phyloP scores from a whole-genome alignment of 2,888 invertebrate species.

The Heliconius ethilla region DNA sequence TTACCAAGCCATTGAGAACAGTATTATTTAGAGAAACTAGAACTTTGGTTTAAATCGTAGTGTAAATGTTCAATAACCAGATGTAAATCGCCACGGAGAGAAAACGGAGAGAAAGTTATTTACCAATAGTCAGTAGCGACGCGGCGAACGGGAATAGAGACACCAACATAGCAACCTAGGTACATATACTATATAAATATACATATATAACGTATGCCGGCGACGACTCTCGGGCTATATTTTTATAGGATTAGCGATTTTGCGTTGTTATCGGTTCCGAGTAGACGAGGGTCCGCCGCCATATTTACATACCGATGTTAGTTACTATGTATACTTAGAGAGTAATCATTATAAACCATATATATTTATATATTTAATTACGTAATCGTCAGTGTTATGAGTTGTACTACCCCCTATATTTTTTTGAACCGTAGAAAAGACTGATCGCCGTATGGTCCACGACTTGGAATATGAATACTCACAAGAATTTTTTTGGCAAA shows the following conservation, averaged over 20 bases:
- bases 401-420: slow-evolving; percentile 60
- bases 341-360: slow-evolving; percentile 64
- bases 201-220: slow-evolving; percentile 57
- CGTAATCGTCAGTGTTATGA: slow-evolving; percentile 61
- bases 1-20: slow-evolving; percentile 82
- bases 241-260: slow-evolving; percentile 71
- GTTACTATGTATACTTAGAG: slow-evolving; percentile 67
- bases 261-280: slow-evolving; percentile 72
- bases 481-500: slow-evolving; percentile 63
- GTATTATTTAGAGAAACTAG: slow-evolving; percentile 81
- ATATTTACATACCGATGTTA: slow-evolving; percentile 81
- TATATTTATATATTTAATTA: slow-evolving; percentile 57
- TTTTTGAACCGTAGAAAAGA: slow-evolving; percentile 77
- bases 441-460: slow-evolving; percentile 72
- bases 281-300: slow-evolving; percentile 37
- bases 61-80: slow-evolving; percentile 73
- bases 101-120: slow-evolving; percentile 64
- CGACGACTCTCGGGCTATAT: slow-evolving; percentile 61
- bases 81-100: slow-evolving; percentile 56
- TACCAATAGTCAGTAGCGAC: slow-evolving; percentile 73
- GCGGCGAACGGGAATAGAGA: slow-evolving; percentile 75
- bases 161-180: slow-evolving; percentile 80
- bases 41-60: slow-evolving; percentile 73
- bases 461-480: slow-evolving; percentile 72
- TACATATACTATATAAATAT: slow-evolving; percentile 71